Evolutionary conservation across 1,140 invertebrate species (phyloP), one percentile per base, ranked within the genome.

Genomic region (Leguminivora glycinivorella): DNA sequence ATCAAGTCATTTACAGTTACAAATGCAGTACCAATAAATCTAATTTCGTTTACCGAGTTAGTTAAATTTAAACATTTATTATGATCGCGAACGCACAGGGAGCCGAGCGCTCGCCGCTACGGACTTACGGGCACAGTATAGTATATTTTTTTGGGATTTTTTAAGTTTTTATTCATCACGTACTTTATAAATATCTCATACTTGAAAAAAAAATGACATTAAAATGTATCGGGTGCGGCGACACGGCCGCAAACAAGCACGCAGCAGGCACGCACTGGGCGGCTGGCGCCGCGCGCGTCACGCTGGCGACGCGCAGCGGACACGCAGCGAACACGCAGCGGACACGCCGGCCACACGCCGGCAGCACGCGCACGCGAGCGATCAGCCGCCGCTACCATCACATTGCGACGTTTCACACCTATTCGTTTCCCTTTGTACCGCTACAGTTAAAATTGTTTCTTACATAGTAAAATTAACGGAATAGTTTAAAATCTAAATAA

Each of bases 151-250:
- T 84, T 81, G 75, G 80, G 73, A 78, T 83, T 88, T 90, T 88
- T 84, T 78, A 74, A 80, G 74, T 76, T 85, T 87, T 87, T 87
- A 82, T 84, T 82, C 82, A 75, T 88, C 88, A 89, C 88, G 86
- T 89, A 89, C 84, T 90, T 88, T 89, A 90, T 90, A 90, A 90
- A 90, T 90, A 90, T 88, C 82, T 90, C 82, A 88, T 89, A 88
- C 83, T 88, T 88, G 88, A 90, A 89, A 89, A 89, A 89, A 88
- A 89, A 89, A 85, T 84, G 87, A 88, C 86, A 89, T 87, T 87
- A 85, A 88, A 83, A 87, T 84, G 85, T 84, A 85, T 85, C 85
- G 83, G 83, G 83, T 82, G 69, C 22, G 47, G 56, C 56, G 25
- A 43, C 76, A 78, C 72, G 72, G 76, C 82, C 79, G 76, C 81